Base-by-base conservation (phyloP, 2,888 invertebrate species). In the Cheilosia vulpina region DNA sequence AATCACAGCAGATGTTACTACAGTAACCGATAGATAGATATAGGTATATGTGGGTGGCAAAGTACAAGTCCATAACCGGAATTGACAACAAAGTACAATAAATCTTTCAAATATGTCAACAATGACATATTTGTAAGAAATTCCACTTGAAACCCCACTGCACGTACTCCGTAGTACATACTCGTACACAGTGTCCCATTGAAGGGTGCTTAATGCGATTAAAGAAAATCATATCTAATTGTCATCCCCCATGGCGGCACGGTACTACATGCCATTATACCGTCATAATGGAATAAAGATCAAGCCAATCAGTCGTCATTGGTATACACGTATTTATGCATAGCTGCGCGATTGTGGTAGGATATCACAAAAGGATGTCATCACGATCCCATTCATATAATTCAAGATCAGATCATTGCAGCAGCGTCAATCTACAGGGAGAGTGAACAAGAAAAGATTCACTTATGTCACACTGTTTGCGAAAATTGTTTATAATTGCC, bases 211-310 rank as follows among this genome's bases (percentile, higher is more conserved):
- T 84, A 79, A 80, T 71, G 71, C 52, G 79, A 80, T 84, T 84
- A 79, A 75, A 66, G 65, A 45, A 71, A 75, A 84, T 84, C 75
- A 75, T 47, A 69, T 76, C 71, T 80, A 76, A 84, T 76, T 84
- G 69, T 75, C 65, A 72, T 62, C 60, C 73, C 73, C 68, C 69
- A 47, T 75, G 38, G 60, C 52, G 62, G 17, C n/a, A 58, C 27
- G 52, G 55, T 57, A 65, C 68, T 69, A 47, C 58, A 65, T 17
- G 69, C 41, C 66, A 79, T 79, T 79, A 65, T 60, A 79, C 58
- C 34, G 62, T 69, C 17, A 27, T 63, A 83, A 77, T 71, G 41
- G 58, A 72, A 82, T 82, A 72, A 71, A 82, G 76, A 82, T 77
- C 82, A 77, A 55, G 38, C 13, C 38, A 38, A 13, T 13, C 38